These are phyloP conservation scores for Rhopalosiphum nymphaeae DNA, from an alignment of 2,888 invertebrate species.

Conservation along the genomic window DNA sequence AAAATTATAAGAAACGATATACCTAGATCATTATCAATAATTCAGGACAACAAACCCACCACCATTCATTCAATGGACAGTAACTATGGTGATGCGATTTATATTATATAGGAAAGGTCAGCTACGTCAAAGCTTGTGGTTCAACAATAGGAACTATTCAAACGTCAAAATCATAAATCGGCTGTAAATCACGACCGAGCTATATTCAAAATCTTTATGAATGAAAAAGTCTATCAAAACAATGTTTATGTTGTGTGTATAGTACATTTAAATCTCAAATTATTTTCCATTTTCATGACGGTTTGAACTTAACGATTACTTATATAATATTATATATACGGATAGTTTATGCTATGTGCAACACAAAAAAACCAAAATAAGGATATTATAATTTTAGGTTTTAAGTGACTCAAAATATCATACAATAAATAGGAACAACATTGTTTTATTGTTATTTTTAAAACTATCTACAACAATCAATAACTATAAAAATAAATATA, in stretches of 20 bases:
- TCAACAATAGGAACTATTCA: constrained; percentile 26
- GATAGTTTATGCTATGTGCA: neutral
- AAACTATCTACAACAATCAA: neutral
- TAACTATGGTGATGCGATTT: constrained; percentile 32
- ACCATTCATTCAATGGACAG: constrained; percentile 6
- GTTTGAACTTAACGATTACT: neutral
- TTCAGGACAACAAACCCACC: neutral
- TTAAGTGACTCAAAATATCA: neutral
- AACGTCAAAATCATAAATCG: constrained; percentile 50
- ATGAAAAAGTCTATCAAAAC: neutral
- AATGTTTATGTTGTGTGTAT: neutral
- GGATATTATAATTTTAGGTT: neutral
- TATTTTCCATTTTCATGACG: neutral
- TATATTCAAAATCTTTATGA: neutral
- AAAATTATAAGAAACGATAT: neutral
- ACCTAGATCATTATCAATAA: neutral
- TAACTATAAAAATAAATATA: neutral
- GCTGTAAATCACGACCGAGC: constrained; percentile 26
- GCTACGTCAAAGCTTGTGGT: constrained; percentile 23
- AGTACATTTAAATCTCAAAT: neutral
- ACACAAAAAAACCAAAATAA: neutral
- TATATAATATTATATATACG: neutral
- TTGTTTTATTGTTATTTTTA: neutral
- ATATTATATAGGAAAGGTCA: constrained; percentile 40
- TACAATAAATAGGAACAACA: neutral